Base-by-base conservation (phyloP, 2,113 vertebrate species). In the Leptosomus discolor region DNA sequence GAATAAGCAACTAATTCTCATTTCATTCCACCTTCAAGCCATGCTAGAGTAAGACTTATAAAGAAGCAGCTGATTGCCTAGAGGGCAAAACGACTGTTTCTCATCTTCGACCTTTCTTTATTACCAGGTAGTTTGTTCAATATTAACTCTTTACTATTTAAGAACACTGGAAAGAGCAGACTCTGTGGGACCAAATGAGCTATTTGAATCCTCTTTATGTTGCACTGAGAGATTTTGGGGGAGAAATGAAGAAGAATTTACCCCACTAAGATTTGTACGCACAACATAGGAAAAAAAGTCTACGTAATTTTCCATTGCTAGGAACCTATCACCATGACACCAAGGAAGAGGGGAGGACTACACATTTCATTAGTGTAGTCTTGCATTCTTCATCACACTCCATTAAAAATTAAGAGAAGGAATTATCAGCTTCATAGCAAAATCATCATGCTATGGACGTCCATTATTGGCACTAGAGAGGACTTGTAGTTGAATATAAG, bases 361-460 rank as follows among this genome's bases (percentile, higher is more conserved):
- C 8, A 74, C 11, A 45, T 75, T 82, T 88, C 43, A 57, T 70
- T 79, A 88, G 8, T 3, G 2, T 22, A 43, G 34, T 30, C 77
- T 61, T 76, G 32, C 15, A 48, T 64, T 70, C 73, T 83, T 73
- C 41, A 77, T 41, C 60, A 74, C 7, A n/a, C 8, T 41, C 41
- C 24, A 24, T 79, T 84, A 67, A 92, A 86, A 80, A 71, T n/a
- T 50, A 78, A 70, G 69, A 54, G 27, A 43, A 75, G 45, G 30
- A 81, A 79, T 91, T 48, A 87, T 19, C 32, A 90, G 43, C 34
- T 83, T 83, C 51, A 34, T 80, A 50, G 63, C 26, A 88, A 92
- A 82, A 57, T 58, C 36, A 53, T 34, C 36, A 51, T 16, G 16
- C 41, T 43, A 14, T 27, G 8, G 54, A 23, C 32, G 57, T 58